Conservation (phyloP, 1,140 invertebrate genomes). For the Drosophila lacertosa region DNA sequence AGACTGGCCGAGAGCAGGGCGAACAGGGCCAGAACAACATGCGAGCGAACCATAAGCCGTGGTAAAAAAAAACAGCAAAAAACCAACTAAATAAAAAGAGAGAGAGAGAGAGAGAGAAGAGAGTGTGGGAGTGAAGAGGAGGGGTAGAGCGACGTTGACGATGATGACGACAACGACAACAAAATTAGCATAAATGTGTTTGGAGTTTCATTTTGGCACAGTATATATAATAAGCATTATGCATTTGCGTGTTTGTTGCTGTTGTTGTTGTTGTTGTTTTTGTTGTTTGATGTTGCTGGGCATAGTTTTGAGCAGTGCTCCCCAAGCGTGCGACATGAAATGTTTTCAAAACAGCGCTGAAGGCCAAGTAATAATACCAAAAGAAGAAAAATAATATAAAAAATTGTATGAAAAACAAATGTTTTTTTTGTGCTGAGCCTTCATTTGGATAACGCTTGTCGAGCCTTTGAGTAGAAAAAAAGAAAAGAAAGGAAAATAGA, state of each 20-base stretch:
- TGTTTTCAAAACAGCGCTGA: conserved; percentile 41
- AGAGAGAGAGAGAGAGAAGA: not conserved
- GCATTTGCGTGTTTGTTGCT: conserved; percentile 47
- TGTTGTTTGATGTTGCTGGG: conserved; percentile 34
- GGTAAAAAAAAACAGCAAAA: conserved; percentile 20
- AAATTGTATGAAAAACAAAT: conserved; percentile 6
- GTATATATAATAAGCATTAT: conserved; percentile 57
- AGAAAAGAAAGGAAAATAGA: no score
- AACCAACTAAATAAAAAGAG: conserved; percentile 9
- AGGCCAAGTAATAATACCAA: conserved; percentile 32
- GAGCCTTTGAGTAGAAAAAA: conserved; percentile 25
- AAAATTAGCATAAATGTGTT: conserved; percentile 56
- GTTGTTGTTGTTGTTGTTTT: conserved; percentile 8
- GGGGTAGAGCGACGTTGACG: conserved; percentile 29
- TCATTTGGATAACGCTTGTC: conserved; percentile 24
- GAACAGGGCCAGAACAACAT: conserved; percentile 44
- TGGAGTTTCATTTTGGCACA: conserved; percentile 56
- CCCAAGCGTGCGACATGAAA: conserved; percentile 51
- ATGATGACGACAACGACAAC: conserved; percentile 51
- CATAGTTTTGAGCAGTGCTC: conserved; percentile 45
- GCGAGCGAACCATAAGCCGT: conserved; percentile 35
- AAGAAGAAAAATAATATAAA: not conserved
- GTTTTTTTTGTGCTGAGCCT: conserved; percentile 14
- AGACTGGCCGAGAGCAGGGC: conserved; percentile 38
- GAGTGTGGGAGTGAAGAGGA: no score